Base-by-base conservation (phyloP, 2,113 vertebrate species). In the Sardina pilchardus region DNA sequence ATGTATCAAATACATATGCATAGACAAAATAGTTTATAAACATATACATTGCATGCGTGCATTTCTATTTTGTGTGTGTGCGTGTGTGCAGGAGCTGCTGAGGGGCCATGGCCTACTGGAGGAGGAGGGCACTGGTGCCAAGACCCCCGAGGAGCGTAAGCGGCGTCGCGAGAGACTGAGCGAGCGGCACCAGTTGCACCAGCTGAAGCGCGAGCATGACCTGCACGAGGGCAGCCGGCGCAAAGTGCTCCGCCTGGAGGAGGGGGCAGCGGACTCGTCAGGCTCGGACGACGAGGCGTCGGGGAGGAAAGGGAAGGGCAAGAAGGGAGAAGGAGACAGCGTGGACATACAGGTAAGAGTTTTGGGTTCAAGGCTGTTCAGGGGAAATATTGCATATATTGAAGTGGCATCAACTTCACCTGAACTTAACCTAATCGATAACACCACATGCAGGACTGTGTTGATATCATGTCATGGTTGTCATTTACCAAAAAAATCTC, bases 341-440 rank as follows among this genome's bases (percentile, higher is more conserved):
- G 16, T 97, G 75, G 97, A 99, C 92, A 97, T 99, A 90, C 97
- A 98, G 97, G 97, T 97, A 53, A 12, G 59, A 67, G 59, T 30
- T 67, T 67, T 8, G 7, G 53, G 48, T 50, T 10, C 3, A 56
- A 10, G 45, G 45, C 8, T 47, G 45, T 12, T 10, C 45, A 47
- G 45, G 1, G 8, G 45, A 39, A 39, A 39, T 39, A 39, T 39
- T 39, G 8, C 6, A 39, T 2, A 39, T 39, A 39, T 39, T 39
- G 39, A 39, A 39, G 39, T 39, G 39, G 39, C 39, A 39, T 12
- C 45, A 7, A 9, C 45, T 50, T 14, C 10, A 50, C 48, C 10
- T 50, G 16, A 50, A 50, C 48, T 14, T 50, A 2, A 17, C 16
- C 12, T 50, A 3, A 50, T 50, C 14, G 14, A 50, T 16, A 47